Percentiles rank a stretch among this genome's conserved stretches.
Evolutionary conservation across 2,113 vertebrate species (phyloP).

Genomic region (Melanerpes aurifrons): DNA sequence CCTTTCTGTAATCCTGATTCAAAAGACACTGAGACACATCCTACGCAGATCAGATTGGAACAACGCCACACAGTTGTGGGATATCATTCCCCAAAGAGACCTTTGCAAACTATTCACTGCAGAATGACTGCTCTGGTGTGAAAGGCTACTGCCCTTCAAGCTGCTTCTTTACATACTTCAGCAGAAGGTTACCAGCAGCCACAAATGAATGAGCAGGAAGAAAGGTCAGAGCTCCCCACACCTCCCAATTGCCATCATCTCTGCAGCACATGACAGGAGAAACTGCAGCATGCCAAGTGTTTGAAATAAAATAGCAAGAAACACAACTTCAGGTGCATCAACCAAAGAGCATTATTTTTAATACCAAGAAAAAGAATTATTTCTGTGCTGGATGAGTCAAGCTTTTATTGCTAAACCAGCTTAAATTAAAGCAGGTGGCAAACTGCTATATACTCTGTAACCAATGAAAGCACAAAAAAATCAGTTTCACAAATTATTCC

Average conservation of each 20-base stretch:
- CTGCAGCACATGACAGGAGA: rapidly evolving
- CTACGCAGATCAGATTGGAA: neutral
- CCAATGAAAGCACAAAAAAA: conserved; percentile 5
- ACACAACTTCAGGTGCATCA: neutral
- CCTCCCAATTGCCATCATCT: neutral
- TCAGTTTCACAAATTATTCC: conserved; percentile 26
- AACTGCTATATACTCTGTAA: conserved; percentile 1
- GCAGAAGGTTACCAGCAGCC: neutral
- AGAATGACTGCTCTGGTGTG: neutral
- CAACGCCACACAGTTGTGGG: rapidly evolving
- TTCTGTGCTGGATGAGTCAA: conserved; percentile 6
- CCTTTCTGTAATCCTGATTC: neutral
- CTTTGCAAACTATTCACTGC: neutral
- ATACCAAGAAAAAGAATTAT: neutral
- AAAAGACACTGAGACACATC: neutral
- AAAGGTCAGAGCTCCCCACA: neutral
- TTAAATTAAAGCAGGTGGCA: conserved; percentile 38
- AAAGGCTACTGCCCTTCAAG: neutral
- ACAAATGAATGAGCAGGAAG: neutral
- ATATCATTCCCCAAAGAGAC: neutral
- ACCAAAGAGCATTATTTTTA: neutral
- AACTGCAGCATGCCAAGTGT: neutral
- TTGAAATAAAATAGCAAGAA: neutral
- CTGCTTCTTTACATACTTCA: neutral
- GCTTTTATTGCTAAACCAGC: conserved; percentile 51